These are phyloP conservation scores for Cervus canadensis DNA, from an alignment of 2,113 vertebrate genomes.

Conservation along the genomic window DNA sequence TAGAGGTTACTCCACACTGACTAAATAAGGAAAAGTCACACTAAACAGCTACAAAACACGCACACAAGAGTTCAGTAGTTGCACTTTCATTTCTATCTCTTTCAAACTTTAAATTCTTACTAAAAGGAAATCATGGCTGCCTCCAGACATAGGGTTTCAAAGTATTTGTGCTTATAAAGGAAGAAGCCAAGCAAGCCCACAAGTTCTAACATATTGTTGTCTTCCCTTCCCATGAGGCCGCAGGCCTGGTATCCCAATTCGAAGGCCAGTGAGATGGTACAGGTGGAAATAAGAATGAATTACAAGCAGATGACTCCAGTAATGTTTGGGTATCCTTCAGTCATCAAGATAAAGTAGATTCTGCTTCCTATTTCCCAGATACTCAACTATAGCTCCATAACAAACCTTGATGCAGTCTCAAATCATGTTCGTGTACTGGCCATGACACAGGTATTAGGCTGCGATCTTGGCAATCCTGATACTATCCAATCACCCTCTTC, in stretches of 20 bases:
- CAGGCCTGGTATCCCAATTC: fast-evolving
- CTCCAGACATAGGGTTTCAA: neutral
- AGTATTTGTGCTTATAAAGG: neutral
- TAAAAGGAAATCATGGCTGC: neutral
- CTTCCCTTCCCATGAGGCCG: neutral
- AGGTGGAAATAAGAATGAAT: neutral
- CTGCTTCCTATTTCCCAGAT: neutral
- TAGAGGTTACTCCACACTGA: neutral
- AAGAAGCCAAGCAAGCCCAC: neutral
- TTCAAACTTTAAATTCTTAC: neutral
- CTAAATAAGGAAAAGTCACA: neutral
- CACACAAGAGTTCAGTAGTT: neutral
- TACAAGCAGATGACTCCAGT: neutral
- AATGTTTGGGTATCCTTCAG: neutral
- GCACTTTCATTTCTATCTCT: neutral
- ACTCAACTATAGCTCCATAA: neutral
- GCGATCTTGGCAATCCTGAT: too few relatives aligned
- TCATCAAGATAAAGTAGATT: neutral
- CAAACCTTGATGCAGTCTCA: neutral
- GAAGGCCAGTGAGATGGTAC: neutral
- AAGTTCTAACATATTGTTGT: neutral
- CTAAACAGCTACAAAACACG: neutral
- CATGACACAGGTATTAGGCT: fast-evolving
- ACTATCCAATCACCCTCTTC: neutral
- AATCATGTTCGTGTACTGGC: neutral